These are phyloP conservation scores for Aurelia coerulea DNA, from an alignment of 30 jellyfish, hydroid and myxozoan genomes.

Conservation along the genomic window DNA sequence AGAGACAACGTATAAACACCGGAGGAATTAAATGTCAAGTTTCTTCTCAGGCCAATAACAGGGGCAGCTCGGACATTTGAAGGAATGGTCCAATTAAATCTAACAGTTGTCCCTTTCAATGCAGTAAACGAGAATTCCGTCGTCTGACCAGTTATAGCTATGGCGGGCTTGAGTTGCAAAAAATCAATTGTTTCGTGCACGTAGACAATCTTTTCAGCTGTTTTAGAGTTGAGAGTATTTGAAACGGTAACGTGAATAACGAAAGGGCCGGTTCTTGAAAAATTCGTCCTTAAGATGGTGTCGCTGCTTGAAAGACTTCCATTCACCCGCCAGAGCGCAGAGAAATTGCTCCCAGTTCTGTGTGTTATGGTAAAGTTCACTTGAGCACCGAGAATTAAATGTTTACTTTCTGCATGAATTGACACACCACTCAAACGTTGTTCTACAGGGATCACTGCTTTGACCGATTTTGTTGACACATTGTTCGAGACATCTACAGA, in stretches of 20 bases:
- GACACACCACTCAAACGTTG: conserved; percentile 42
- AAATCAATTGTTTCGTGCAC: conserved; percentile 19
- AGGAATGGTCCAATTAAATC: conserved; percentile 23
- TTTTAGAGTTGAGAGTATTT: conserved; percentile 5
- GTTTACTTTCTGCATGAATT: not conserved
- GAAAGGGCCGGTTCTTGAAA: conserved; percentile 45
- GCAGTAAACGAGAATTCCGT: conserved; percentile 12
- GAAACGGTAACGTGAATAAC: conserved; percentile 5
- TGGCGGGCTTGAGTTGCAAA: conserved; percentile 17
- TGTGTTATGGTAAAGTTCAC: not conserved
- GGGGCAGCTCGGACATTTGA: conserved; percentile 4
- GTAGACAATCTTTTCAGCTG: not conserved
- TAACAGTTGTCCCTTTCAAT: conserved; percentile 2
- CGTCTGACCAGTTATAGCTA: conserved; percentile 23
- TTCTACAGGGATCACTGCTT: conserved; percentile 46
- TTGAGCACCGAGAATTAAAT: not conserved
- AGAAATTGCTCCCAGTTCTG: conserved; percentile 49
- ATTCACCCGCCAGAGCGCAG: conserved; percentile 50
- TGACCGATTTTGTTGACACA: conserved; percentile 4
- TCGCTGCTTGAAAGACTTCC: not conserved
- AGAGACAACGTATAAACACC: conserved; percentile 38
- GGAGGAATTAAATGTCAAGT: conserved; percentile 11
- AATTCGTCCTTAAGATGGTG: not conserved
- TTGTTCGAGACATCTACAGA: conserved; percentile 33
- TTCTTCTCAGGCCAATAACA: not conserved